These are phyloP conservation scores for Vandiemenella viatica DNA, from an alignment of 2,888 invertebrate genomes.

Conservation along the genomic window DNA sequence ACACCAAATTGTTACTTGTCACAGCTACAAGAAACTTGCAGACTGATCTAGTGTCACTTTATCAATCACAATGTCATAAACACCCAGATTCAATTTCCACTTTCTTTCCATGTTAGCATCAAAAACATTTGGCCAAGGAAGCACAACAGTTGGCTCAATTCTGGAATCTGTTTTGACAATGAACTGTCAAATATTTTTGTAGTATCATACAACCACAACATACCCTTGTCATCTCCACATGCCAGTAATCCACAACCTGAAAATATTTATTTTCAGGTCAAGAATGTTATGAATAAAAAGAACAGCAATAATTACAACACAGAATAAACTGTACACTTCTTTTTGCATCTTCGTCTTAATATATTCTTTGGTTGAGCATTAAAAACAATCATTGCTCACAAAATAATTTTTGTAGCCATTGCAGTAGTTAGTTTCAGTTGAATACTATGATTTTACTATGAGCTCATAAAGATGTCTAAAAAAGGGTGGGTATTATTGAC, in stretches of 20 bases:
- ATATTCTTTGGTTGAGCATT: too few species aligned
- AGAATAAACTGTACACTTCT: too few species aligned
- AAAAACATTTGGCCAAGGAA: constrained; percentile 23
- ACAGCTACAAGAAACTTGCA: constrained; percentile 24
- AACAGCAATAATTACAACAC: too few species aligned
- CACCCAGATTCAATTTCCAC: constrained; percentile 23
- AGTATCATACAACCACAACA: constrained; percentile 24
- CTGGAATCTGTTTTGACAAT: background rate
- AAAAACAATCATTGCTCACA: too few species aligned
- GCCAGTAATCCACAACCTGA: constrained; percentile 22
- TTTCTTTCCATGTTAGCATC: constrained; percentile 21
- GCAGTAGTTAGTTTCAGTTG: too few species aligned
- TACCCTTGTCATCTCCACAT: constrained; percentile 26
- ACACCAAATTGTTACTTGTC: constrained; percentile 27
- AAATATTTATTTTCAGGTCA: too few species aligned
- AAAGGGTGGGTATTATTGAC: too few species aligned
- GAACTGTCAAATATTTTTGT: background rate
- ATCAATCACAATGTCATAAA: constrained; percentile 25
- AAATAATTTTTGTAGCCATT: too few species aligned
- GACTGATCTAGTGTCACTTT: constrained; percentile 21
- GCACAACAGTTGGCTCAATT: constrained; percentile 17
- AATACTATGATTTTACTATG: too few species aligned
- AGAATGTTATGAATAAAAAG: too few species aligned
- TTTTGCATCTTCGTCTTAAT: too few species aligned
- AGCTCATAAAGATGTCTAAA: too few species aligned